A percentile compares a stretch with the other conserved stretches of the same genome.
These are phyloP conservation scores for Isurus oxyrinchus DNA, from an alignment of 2,113 vertebrate genomes.

Conservation along the genomic window DNA sequence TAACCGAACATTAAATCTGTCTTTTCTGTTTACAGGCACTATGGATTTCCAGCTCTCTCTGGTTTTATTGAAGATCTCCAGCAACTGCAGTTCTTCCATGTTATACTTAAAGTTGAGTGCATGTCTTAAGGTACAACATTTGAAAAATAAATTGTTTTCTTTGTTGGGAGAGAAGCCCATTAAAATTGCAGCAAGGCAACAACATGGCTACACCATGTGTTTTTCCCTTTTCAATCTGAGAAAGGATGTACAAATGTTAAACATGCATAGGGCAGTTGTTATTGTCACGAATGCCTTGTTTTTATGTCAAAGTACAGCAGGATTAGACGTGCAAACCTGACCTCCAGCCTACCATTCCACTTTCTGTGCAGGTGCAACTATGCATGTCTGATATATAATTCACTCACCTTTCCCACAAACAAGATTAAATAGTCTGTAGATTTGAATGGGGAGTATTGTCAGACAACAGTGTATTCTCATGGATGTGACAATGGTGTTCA, in stretches of 20 bases:
- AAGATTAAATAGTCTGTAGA: not conserved
- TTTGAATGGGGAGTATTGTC: not conserved
- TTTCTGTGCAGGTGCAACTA: not conserved
- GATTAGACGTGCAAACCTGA: not conserved
- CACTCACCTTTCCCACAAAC: not conserved
- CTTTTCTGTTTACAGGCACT: not conserved
- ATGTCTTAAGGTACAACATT: not conserved
- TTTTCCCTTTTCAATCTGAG: not conserved
- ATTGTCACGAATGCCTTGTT: not conserved
- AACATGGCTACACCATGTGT: not conserved
- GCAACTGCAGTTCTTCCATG: not conserved
- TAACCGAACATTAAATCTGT: conserved; percentile 12
- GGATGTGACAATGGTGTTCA: not conserved
- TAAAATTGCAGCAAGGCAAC: not conserved
- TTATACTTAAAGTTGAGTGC: not conserved
- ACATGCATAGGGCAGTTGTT: not conserved
- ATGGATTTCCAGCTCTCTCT: not conserved
- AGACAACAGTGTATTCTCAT: not conserved
- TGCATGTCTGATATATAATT: not conserved
- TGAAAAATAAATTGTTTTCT: not conserved
- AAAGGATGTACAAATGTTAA: not conserved
- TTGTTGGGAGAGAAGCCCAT: not conserved
- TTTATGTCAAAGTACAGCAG: not conserved
- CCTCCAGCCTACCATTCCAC: not conserved
- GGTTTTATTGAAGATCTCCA: not conserved